Evolutionary conservation across 2,113 vertebrate genomes (phyloP).

Genomic region (Talpa occidentalis): DNA sequence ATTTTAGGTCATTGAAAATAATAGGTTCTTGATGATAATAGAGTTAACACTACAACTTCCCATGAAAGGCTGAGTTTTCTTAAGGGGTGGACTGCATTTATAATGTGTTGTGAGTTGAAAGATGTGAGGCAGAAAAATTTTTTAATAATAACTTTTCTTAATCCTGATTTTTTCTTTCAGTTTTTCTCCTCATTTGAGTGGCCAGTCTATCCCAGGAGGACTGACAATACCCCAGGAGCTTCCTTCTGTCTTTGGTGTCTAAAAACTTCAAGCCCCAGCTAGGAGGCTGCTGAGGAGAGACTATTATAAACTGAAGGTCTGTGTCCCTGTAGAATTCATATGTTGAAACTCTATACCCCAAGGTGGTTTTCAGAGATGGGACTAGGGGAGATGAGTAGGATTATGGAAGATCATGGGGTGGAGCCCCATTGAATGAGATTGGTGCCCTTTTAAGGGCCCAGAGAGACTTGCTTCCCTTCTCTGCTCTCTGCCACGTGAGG

Average conservation of each 20-base stretch:
- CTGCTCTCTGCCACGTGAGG: rapidly evolving
- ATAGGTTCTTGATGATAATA: neutral
- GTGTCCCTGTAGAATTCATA: neutral
- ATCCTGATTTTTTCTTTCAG: neutral
- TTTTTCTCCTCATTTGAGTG: neutral
- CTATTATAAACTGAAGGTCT: neutral
- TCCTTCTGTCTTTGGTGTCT: neutral
- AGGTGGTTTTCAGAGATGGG: no score
- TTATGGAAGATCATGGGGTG: neutral
- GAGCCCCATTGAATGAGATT: neutral
- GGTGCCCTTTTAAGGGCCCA: neutral
- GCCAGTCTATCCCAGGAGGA: neutral
- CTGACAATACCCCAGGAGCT: neutral
- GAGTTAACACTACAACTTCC: neutral
- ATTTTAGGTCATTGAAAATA: conserved; percentile 34
- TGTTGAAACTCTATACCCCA: neutral
- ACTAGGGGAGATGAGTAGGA: neutral
- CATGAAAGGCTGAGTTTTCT: neutral
- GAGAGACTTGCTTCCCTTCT: neutral
- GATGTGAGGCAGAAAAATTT: neutral
- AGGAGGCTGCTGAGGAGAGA: neutral
- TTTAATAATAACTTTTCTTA: neutral
- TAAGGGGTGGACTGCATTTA: neutral
- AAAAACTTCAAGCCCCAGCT: neutral
- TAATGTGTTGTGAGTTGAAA: neutral